Conservation (phyloP, 2,888 invertebrate species). For the Cryptocephalus primarius region DNA sequence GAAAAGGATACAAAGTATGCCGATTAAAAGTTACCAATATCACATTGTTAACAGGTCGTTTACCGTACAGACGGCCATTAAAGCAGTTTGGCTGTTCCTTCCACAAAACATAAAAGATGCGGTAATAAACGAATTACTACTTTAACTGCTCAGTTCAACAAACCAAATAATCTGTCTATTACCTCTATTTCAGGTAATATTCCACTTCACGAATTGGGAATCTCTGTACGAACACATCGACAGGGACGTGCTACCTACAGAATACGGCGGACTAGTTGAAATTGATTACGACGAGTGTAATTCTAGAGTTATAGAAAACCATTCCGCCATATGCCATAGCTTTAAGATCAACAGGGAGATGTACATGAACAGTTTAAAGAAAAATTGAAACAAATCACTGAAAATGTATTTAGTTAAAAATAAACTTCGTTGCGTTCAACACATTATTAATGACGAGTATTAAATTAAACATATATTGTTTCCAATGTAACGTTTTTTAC, state of each 20-base stretch:
- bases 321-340: conserved; percentile 19
- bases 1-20: conserved; percentile 22
- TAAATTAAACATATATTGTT: too few species aligned
- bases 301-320: conserved; percentile 18
- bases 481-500: too few species aligned
- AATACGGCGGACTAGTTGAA: conserved; percentile 47
- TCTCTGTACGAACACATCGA: conserved; percentile 41
- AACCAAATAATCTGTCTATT: background rate
- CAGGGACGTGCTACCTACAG: conserved; percentile 40
- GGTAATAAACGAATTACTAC: conserved; percentile 12
- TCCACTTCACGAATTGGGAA: conserved; percentile 42
- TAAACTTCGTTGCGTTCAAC: too few species aligned
- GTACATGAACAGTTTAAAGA: conserved; percentile 46
- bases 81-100: conserved; percentile 31
- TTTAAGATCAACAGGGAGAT: conserved; percentile 38
- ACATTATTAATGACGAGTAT: too few species aligned
- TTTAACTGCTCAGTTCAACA: background rate
- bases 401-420: too few species aligned
- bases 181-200: conserved; percentile 35
- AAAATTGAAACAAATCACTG: background rate
- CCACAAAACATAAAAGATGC: conserved; percentile 21
- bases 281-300: conserved; percentile 20
- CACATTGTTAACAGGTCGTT: conserved; percentile 30
- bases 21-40: conserved; percentile 25
- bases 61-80: conserved; percentile 24